These are phyloP conservation scores for Enchytraeus crypticus DNA, from an alignment of 2,888 invertebrate species.

Conservation along the genomic window DNA sequence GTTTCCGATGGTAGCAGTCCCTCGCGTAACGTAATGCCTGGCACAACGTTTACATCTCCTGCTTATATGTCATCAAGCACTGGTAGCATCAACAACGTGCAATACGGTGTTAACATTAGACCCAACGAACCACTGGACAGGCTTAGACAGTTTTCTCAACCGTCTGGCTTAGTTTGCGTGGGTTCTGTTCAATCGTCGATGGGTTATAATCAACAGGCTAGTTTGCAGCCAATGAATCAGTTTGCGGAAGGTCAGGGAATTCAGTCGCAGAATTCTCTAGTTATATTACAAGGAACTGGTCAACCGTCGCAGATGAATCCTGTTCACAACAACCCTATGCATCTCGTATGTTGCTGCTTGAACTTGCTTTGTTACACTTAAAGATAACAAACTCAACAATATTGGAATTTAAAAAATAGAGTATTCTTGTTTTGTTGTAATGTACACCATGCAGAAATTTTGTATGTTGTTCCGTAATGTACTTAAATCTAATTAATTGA, in stretches of 20 bases:
- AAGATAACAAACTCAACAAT: too few species aligned
- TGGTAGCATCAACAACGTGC: not conserved
- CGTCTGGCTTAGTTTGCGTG: not conserved
- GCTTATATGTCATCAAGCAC: not conserved
- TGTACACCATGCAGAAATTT: too few species aligned
- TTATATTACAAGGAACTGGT: not conserved
- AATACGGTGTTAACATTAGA: not conserved
- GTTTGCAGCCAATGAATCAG: conserved; percentile 1
- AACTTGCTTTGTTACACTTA: not conserved
- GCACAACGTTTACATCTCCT: not conserved
- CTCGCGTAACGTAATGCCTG: too few species aligned
- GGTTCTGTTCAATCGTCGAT: conserved; percentile 23
- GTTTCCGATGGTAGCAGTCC: not conserved
- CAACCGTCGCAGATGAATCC: not conserved
- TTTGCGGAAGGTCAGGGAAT: not conserved
- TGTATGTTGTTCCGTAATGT: too few species aligned
- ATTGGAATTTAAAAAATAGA: too few species aligned
- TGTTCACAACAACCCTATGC: not conserved
- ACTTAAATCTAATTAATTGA: too few species aligned
- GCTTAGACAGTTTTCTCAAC: not conserved
- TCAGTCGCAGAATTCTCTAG: not conserved
- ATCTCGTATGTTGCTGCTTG: not conserved
- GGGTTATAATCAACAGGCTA: conserved; percentile 4
- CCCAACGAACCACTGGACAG: not conserved
- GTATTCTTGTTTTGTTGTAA: too few species aligned